phyloP scores from a whole-genome alignment of 1,140 invertebrate species.

The Cydia pomonella region DNA sequence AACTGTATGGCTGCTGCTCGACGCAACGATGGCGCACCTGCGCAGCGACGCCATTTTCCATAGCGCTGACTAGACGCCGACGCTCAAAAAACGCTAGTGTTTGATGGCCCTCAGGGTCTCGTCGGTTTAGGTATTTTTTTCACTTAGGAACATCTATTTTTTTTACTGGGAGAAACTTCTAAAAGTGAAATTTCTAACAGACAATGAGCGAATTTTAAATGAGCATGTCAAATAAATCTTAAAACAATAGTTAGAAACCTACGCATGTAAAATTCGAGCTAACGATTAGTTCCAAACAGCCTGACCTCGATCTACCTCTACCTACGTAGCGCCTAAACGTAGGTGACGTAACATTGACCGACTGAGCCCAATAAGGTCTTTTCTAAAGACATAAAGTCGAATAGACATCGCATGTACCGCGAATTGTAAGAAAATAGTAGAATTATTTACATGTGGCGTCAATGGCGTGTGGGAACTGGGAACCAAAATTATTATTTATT shows the following conservation, averaged over 20 bases:
- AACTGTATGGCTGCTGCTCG: no score
- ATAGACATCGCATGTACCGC: background rate
- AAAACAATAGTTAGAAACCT: constrained; percentile 29
- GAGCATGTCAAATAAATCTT: background rate
- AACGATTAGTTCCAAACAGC: constrained; percentile 6
- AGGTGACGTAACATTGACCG: constrained; percentile 32
- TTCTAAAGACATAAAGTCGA: background rate
- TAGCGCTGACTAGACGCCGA: no score
- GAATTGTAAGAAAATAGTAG: no score
- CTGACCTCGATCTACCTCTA: constrained; percentile 8
- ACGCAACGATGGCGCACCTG: no score
- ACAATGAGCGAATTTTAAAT: constrained; percentile 12
- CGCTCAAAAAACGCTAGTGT: no score
- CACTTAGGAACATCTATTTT: no score
- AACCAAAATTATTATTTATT: no score
- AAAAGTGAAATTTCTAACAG: background rate
- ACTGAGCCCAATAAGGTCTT: constrained; percentile 19
- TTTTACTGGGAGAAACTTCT: background rate
- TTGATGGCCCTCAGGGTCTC: no score
- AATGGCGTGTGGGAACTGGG: no score
- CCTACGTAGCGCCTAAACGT: constrained; percentile 24
- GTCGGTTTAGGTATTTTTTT: no score
- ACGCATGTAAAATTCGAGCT: constrained; percentile 8
- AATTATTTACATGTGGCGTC: no score
- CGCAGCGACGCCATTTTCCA: no score